A percentile compares a stretch with the other conserved stretches of the same genome.
Evolutionary conservation across 2,797 vertebrate species (phyloP).

Genomic region (Pseudomugil gertrudae): DNA sequence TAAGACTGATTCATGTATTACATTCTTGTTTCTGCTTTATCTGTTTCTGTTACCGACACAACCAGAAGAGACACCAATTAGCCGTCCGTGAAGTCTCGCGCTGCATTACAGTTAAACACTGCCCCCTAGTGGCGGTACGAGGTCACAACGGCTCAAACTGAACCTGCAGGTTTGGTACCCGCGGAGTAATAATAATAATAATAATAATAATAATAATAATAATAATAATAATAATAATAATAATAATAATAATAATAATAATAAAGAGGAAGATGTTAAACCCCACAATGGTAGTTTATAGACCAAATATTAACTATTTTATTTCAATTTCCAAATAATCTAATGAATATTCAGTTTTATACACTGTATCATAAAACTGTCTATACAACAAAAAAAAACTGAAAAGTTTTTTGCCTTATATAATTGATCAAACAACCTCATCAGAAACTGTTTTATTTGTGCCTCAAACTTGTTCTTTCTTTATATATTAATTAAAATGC

Average conservation of each 20-base stretch:
- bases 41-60: slow-evolving; percentile 18
- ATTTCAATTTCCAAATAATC: neutral
- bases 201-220: neutral
- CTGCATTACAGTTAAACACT: slow-evolving; percentile 80
- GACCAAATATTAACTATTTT: neutral
- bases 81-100: slow-evolving; percentile 31
- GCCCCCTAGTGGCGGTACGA: slow-evolving; percentile 77
- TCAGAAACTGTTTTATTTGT: neutral
- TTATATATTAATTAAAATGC: neutral
- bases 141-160: slow-evolving; percentile 7
- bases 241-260: neutral
- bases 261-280: neutral
- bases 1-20: slow-evolving; percentile 4
- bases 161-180: neutral
- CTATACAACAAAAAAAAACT: too few relatives aligned
- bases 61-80: slow-evolving; percentile 61
- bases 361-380: neutral
- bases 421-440: neutral
- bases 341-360: neutral
- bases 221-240: neutral
- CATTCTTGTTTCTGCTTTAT: slow-evolving; percentile 26
- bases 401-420: neutral
- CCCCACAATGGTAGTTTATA: neutral
- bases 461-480: neutral
- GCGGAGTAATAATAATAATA: neutral